phyloP scores from a whole-genome alignment of 2,113 vertebrate genomes.

The Chauna torquata region DNA sequence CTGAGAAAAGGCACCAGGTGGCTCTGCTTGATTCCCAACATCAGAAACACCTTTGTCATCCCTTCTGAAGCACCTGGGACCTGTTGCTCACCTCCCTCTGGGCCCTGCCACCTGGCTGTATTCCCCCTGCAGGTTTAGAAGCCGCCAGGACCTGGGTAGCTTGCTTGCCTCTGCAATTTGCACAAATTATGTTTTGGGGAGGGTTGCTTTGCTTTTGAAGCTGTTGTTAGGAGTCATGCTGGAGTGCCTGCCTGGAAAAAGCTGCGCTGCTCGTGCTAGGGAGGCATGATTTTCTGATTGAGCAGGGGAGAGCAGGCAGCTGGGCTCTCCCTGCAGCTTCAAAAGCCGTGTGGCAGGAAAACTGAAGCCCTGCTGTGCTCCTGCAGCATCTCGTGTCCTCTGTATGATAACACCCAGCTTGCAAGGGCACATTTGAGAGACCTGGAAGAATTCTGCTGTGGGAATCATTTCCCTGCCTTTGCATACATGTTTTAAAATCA shows the following conservation, averaged over 20 bases:
- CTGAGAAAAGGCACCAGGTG: background rate
- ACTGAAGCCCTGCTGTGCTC: background rate
- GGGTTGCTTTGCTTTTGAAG: background rate
- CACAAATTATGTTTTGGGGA: background rate
- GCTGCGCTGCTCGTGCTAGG: rapidly evolving
- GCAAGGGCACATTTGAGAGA: background rate
- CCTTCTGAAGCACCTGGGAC: background rate
- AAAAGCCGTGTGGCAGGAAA: rapidly evolving
- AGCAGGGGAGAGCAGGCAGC: background rate
- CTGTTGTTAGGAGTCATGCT: background rate
- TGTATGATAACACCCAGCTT: background rate
- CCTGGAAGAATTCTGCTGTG: background rate
- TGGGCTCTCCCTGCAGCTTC: background rate
- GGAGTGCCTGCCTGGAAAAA: background rate
- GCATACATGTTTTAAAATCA: background rate
- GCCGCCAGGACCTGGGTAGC: background rate
- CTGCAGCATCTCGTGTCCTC: background rate
- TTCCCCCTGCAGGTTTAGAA: background rate
- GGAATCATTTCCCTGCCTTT: background rate
- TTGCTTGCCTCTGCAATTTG: background rate
- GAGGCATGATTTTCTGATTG: background rate
- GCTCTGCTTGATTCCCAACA: background rate
- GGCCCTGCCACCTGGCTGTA: background rate
- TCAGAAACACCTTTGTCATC: background rate
- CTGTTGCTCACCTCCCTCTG: background rate